Evolutionary conservation across 2,113 vertebrate genomes (phyloP), one percentile per base, ranked within the genome.

Genomic region (Cynopterus brachyotis): DNA sequence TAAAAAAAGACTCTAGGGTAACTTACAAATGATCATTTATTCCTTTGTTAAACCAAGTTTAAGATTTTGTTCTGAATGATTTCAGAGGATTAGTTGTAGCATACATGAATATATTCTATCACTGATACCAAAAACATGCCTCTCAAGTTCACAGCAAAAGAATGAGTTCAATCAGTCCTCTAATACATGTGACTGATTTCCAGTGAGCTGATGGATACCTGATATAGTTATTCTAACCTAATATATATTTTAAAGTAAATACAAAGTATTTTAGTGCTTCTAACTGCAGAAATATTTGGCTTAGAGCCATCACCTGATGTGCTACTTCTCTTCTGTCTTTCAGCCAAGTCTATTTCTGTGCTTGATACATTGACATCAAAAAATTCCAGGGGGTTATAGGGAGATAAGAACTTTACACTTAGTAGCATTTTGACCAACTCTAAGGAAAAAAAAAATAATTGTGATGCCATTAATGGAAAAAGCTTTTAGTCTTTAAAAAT

Each of bases 321-420:
- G 57, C 37, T 94, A 57, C 69, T 88, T 94, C 64, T 95, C 16
- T 50, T 95, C 20, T 35, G 20, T 93, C 73, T 94, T 92, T 91
- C n/a, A 95, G 90, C 87, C 92, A 97, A 96, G 60, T 94, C 87
- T 96, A 96, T 92, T 92, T 96, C 53, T 86, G 40, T 89, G 53
- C 35, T 76, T 81, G 24, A 89, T 69, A 66, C 79, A 55, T 15
- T 64, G 57, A 95, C 59, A 94, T 96, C 64, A 94, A 64, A 96
- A 95, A 94, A 92, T 94, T 94, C 84, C 92, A 95, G 72, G 59
- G 59, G 53, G 28, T 32, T 53, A 57, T 5, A 59, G 28, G 32
- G 20, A 85, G 40, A 82, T 62, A 95, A 94, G 91, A 72, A 76
- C 76, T 85, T 45, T 30, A 86, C 55, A 62, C 9, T 89, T 57